Conservation (phyloP, 2,888 invertebrate genomes). For the Lasioglossum leucozonium region DNA sequence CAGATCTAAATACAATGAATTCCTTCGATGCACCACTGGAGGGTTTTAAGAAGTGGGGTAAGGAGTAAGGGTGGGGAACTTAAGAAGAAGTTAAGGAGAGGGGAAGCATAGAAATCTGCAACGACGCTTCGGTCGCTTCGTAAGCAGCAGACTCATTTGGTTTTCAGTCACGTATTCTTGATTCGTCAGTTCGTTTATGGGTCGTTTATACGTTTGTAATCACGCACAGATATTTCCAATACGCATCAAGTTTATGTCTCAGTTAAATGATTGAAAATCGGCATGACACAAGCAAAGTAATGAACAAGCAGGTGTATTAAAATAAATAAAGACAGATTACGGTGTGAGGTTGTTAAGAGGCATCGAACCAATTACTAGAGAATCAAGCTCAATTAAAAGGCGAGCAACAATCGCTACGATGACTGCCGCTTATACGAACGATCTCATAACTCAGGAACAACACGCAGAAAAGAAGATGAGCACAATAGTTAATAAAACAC, state of each 20-base stretch:
- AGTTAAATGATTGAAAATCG: conserved; percentile 22
- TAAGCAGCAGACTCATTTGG: conserved; percentile 56
- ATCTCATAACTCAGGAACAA: conserved; percentile 51
- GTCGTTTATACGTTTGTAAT: conserved; percentile 36
- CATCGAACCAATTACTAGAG: conserved; percentile 63
- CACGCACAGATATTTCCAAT: conserved; percentile 32
- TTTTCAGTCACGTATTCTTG: conserved; percentile 65
- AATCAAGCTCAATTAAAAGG: conserved; percentile 71
- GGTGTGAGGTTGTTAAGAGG: conserved; percentile 49
- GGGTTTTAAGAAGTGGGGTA: conserved; percentile 59
- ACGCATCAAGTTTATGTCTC: conserved; percentile 10
- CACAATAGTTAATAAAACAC: conserved; percentile 21
- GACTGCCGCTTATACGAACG: conserved; percentile 71
- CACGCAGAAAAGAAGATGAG: conserved; percentile 39
- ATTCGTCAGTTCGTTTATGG: conserved; percentile 49
- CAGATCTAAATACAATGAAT: conserved; percentile 36
- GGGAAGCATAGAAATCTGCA: conserved; percentile 53
- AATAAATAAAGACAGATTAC: conserved; percentile 35
- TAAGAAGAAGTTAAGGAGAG: conserved; percentile 39
- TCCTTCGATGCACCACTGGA: conserved; percentile 39
- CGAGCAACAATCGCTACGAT: conserved; percentile 57
- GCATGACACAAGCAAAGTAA: conserved; percentile 16
- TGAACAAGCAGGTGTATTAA: conserved; percentile 30
- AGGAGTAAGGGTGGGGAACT: conserved; percentile 49
- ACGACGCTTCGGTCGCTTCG: conserved; percentile 57